Percentiles rank a stretch among this genome's conserved stretches.
Evolutionary conservation across 2,888 invertebrate species (phyloP).

Genomic region (Crematogaster levior): DNA sequence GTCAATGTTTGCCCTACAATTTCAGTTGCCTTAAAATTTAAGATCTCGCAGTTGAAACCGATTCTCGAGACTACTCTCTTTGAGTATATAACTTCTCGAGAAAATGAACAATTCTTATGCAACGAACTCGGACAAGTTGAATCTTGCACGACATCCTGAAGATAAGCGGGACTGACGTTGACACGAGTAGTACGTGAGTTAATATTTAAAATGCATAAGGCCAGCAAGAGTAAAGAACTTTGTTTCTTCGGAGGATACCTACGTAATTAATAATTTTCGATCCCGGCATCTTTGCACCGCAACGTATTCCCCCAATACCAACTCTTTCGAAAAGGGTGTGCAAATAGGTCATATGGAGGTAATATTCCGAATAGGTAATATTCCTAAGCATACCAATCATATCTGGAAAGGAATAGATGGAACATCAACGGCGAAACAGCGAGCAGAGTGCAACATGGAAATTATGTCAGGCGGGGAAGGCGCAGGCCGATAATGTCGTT

Average conservation of each 20-base stretch:
- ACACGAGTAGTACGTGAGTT: background rate
- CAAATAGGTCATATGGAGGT: constrained; percentile 23
- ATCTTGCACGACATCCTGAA: constrained; percentile 61
- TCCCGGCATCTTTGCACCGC: background rate
- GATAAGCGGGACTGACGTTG: constrained; percentile 48
- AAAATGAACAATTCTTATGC: constrained; percentile 65
- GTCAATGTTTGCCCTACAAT: constrained; percentile 68
- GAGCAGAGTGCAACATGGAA: constrained; percentile 36
- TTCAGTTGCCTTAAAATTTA: constrained; percentile 65
- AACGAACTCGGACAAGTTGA: constrained; percentile 47
- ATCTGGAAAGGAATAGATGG: constrained; percentile 30
- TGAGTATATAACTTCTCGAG: constrained; percentile 42
- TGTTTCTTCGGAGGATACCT: background rate
- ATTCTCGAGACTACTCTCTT: constrained; percentile 57
- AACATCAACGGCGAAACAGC: constrained; percentile 30
- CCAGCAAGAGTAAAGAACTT: background rate
- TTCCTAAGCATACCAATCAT: constrained; percentile 23
- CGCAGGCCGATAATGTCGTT: constrained; percentile 52
- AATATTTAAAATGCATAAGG: constrained; percentile 45
- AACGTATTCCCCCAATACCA: background rate
- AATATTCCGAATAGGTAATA: constrained; percentile 27
- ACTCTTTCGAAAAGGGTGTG: background rate
- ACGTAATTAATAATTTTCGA: constrained; percentile 37
- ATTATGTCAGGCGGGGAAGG: constrained; percentile 35
- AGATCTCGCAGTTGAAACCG: constrained; percentile 60